Conservation (phyloP, 2,888 invertebrate species). For the Cacoxenus indagator region DNA sequence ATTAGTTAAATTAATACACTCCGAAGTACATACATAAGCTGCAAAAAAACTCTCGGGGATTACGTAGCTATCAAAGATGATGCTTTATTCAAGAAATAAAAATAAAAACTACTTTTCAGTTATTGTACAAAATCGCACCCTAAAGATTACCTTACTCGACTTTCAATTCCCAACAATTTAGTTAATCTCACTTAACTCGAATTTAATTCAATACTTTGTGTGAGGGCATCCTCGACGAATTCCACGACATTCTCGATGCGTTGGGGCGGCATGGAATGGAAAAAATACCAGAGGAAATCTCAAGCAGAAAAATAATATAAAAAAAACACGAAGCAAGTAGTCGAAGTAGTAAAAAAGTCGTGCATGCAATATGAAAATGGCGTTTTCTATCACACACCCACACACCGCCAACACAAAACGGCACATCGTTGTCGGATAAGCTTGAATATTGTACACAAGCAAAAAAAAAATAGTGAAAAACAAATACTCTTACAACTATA, state of each 20-base stretch:
- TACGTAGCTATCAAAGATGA: neutral
- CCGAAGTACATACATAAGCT: too few relatives aligned
- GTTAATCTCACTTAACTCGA: constrained; percentile 44
- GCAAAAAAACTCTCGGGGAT: too few relatives aligned
- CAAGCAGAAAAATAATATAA: neutral
- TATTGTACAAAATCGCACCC: constrained; percentile 3
- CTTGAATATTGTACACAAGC: neutral
- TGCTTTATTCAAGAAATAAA: neutral
- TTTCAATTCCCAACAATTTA: constrained; percentile 45
- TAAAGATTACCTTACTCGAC: constrained; percentile 10
- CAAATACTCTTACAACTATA: too few relatives aligned
- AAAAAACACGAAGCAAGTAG: neutral
- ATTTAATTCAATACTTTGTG: constrained; percentile 37
- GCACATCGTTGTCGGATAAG: constrained; percentile 3
- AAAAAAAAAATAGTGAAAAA: neutral
- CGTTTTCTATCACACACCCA: neutral
- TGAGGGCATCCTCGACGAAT: neutral
- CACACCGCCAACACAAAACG: neutral
- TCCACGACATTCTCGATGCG: neutral
- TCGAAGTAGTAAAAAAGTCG: neutral
- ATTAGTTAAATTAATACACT: too few relatives aligned
- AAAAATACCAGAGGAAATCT: neutral
- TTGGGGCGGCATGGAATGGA: neutral
- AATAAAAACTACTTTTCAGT: neutral
- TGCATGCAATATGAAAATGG: constrained; percentile 4